These are phyloP conservation scores for Sitobion miscanthi DNA, from an alignment of 1,140 invertebrate species.

Conservation along the genomic window DNA sequence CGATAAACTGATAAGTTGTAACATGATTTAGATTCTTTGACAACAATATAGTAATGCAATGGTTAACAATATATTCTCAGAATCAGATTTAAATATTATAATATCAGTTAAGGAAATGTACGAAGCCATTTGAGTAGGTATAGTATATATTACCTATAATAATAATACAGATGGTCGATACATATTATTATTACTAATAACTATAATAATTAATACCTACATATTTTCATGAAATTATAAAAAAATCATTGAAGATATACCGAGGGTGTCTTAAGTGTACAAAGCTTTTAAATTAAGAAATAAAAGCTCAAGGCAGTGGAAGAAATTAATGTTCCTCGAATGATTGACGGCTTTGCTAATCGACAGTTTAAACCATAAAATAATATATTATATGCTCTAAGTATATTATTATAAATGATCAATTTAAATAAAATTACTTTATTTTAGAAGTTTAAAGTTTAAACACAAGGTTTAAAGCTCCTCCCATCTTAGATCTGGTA, in stretches of 20 bases:
- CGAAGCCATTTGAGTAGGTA: neutral
- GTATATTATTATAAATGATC: neutral
- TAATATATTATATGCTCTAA: neutral
- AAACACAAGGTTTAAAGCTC: neutral
- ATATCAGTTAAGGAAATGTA: neutral
- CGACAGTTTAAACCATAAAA: conserved; percentile 9
- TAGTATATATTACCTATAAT: neutral
- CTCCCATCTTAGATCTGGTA: neutral
- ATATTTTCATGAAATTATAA: neutral
- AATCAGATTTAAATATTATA: neutral
- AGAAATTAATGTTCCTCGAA: conserved; percentile 1
- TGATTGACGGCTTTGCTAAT: conserved; percentile 6
- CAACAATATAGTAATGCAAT: neutral
- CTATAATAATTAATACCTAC: neutral
- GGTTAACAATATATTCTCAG: neutral
- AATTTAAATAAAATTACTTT: neutral
- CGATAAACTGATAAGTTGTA: neutral
- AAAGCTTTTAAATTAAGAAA: conserved; percentile 5
- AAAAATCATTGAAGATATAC: neutral
- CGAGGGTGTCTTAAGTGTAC: neutral
- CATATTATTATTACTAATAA: too few relatives aligned
- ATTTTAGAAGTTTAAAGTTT: neutral
- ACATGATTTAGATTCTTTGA: neutral
- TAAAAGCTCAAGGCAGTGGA: neutral
- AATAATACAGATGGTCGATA: neutral